These are phyloP conservation scores for Malurus leucopterus DNA, from an alignment of 2,797 vertebrate genomes.

Conservation along the genomic window DNA sequence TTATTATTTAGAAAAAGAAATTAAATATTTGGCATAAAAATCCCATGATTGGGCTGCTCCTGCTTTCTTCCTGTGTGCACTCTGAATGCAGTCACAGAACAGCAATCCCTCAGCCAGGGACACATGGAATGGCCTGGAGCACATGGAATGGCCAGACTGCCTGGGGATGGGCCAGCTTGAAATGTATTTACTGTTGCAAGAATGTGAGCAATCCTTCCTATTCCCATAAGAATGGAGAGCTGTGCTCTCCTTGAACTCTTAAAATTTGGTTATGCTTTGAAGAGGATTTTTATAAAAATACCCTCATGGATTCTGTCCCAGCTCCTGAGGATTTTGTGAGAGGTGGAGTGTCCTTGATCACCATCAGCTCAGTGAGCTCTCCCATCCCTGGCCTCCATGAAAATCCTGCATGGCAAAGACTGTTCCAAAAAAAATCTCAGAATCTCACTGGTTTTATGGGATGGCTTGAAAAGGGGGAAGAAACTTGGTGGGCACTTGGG, in stretches of 20 bases:
- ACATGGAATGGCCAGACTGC: neutral
- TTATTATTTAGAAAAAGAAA: neutral
- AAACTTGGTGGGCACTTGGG: neutral
- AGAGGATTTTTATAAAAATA: neutral
- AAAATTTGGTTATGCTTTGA: neutral
- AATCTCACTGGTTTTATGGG: neutral
- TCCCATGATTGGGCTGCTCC: neutral
- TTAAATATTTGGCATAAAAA: neutral
- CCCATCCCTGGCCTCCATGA: neutral
- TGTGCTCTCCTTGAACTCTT: neutral
- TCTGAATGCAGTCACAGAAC: neutral
- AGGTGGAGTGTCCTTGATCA: neutral
- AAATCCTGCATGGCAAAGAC: neutral
- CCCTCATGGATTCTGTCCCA: neutral
- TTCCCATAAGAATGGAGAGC: neutral
- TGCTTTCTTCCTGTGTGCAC: neutral
- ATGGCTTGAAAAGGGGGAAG: neutral
- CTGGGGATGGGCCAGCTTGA: neutral
- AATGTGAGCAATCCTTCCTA: neutral
- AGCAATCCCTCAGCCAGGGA: neutral
- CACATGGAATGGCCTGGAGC: neutral
- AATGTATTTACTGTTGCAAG: neutral
- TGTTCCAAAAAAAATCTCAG: neutral
- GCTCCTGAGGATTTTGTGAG: neutral
- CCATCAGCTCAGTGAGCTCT: neutral